Conservation (phyloP, 2,888 invertebrate species). For the Sepioteuthis lessoniana region DNA sequence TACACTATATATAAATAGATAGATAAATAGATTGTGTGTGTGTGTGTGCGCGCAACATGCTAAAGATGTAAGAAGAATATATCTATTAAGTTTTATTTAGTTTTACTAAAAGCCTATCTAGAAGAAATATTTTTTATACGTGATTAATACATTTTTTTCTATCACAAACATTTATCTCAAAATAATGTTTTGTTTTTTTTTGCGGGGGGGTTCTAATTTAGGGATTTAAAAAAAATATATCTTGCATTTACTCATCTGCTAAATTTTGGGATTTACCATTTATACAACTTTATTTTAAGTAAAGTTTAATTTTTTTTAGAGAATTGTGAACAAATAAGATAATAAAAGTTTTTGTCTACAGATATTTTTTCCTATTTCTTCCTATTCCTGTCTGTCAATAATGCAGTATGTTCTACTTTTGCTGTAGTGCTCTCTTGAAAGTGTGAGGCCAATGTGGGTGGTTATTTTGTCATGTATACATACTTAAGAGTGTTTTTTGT, state of each 20-base stretch:
- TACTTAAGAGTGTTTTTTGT: neutral
- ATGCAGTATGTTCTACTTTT: neutral
- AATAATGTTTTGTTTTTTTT: too few relatives aligned
- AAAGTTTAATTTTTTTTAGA: neutral
- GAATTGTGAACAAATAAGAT: neutral
- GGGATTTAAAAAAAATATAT: too few relatives aligned
- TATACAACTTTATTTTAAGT: neutral
- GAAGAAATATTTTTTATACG: too few relatives aligned
- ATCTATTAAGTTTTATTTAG: too few relatives aligned
- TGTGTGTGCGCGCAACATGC: too few relatives aligned
- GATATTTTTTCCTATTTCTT: neutral
- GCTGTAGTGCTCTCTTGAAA: neutral
- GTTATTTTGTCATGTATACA: slow-evolving; percentile 21
- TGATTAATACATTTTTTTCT: too few relatives aligned
- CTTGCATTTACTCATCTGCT: neutral
- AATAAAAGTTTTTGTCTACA: neutral
- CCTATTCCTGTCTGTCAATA: neutral
- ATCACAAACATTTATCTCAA: too few relatives aligned
- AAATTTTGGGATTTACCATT: neutral
- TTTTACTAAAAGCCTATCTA: too few relatives aligned
- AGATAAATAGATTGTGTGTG: too few relatives aligned
- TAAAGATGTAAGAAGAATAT: too few relatives aligned
- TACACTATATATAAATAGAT: too few relatives aligned
- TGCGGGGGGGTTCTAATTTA: too few relatives aligned
- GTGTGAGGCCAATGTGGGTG: neutral